phyloP scores from a whole-genome alignment of 2,113 vertebrate species.

The Anolis sagrei region DNA sequence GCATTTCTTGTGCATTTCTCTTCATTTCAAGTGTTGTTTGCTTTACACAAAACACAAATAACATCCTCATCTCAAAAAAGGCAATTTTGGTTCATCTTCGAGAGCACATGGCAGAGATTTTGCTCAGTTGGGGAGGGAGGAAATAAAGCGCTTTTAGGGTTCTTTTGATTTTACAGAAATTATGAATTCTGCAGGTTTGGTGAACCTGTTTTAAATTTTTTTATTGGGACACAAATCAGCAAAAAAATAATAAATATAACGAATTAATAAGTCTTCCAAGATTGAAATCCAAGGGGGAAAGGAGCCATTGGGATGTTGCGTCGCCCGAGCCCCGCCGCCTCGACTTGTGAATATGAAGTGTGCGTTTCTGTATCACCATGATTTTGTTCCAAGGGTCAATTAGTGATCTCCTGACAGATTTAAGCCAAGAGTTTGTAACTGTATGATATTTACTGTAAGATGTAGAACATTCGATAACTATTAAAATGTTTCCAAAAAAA shows the following conservation, averaged over 20 bases:
- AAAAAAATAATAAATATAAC: too few species aligned
- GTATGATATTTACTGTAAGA: constrained; percentile 99
- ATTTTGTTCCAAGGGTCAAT: constrained; percentile 87
- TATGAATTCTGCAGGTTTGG: constrained; percentile 57
- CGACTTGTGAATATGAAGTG: constrained; percentile 90
- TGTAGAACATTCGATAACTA: constrained; percentile 99
- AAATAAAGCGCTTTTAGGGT: constrained; percentile 48
- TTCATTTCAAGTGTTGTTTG: not conserved
- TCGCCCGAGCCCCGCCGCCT: constrained; percentile 77
- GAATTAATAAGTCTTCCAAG: constrained; percentile 87
- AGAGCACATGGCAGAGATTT: constrained; percentile 8
- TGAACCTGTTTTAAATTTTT: constrained; percentile 72
- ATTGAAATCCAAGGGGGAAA: constrained; percentile 76
- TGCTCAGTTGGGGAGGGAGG: constrained; percentile 38
- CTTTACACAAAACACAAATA: not conserved
- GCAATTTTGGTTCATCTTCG: constrained; percentile 9
- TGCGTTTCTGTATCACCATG: constrained; percentile 84
- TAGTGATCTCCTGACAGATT: constrained; percentile 95
- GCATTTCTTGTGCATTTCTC: too few species aligned
- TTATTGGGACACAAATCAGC: not conserved
- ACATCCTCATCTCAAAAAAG: too few species aligned
- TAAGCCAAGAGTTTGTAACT: constrained; percentile 99
- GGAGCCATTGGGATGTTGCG: constrained; percentile 77
- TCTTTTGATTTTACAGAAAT: constrained; percentile 63
- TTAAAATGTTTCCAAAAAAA: constrained; percentile 96